These are phyloP conservation scores for Peucedramus taeniatus DNA, from an alignment of 2,113 vertebrate species.

Conservation along the genomic window DNA sequence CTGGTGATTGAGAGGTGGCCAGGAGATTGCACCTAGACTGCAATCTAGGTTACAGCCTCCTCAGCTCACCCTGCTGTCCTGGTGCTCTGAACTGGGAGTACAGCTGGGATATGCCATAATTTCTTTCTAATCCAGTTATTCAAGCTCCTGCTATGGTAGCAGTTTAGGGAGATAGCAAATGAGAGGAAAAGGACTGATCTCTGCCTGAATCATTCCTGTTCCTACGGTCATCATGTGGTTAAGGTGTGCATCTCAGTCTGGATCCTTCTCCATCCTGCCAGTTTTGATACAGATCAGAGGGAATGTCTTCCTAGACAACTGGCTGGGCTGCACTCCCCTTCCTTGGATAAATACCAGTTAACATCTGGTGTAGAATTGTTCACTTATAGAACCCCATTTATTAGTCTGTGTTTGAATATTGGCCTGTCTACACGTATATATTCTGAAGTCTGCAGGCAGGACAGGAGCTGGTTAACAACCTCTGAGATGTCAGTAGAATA, in stretches of 20 bases:
- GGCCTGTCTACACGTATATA: neutral
- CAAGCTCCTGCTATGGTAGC: neutral
- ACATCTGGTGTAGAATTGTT: neutral
- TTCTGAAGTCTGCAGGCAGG: neutral
- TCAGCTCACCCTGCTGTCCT: neutral
- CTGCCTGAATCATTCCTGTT: neutral
- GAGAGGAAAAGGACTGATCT: neutral
- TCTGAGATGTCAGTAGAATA: neutral
- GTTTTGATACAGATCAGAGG: neutral
- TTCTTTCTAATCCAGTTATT: neutral
- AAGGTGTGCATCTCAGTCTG: neutral
- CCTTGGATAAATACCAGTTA: neutral
- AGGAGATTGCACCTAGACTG: neutral
- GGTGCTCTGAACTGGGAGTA: neutral
- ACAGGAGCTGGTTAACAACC: neutral
- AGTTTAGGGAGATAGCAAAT: fast-evolving
- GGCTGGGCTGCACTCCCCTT: neutral
- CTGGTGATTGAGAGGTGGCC: neutral
- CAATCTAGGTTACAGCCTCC: neutral
- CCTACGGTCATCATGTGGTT: neutral
- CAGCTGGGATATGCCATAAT: neutral
- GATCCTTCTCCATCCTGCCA: neutral
- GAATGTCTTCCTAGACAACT: neutral
- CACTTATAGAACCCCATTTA: neutral
- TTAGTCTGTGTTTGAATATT: neutral